A percentile compares a stretch with the other conserved stretches of the same genome.
phyloP scores from a whole-genome alignment of 2,113 vertebrate species.

The Empidonax traillii region DNA sequence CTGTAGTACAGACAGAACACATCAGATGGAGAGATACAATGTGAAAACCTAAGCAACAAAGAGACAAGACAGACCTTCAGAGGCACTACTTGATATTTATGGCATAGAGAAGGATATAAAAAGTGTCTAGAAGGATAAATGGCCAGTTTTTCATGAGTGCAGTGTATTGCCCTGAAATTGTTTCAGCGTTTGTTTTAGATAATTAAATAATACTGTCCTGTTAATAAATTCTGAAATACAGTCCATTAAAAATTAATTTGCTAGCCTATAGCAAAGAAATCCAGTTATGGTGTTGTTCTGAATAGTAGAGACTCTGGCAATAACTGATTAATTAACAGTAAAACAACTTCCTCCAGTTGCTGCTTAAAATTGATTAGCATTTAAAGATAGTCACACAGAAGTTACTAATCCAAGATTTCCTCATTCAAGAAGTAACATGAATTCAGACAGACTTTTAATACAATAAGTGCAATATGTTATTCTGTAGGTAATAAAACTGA shows the following conservation, averaged over 20 bases:
- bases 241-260: constrained; percentile 34
- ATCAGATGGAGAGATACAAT: not conserved
- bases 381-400: not conserved
- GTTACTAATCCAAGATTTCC: not conserved
- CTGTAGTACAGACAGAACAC: not conserved
- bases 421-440: not conserved
- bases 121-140: not conserved
- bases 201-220: constrained; percentile 11
- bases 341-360: not conserved
- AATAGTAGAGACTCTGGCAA: not conserved
- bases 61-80: not conserved
- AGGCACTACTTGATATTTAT: not conserved
- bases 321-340: constrained; percentile 28
- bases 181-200: not conserved
- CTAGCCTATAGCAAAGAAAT: not conserved
- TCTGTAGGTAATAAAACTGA: not conserved
- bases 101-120: not conserved
- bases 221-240: constrained; percentile 28
- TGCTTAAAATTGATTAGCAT: not conserved
- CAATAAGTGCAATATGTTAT: not conserved
- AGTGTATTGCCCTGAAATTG: not conserved
- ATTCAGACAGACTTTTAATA: not conserved
- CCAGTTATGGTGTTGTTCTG: not conserved
- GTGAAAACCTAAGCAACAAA: not conserved
- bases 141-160: not conserved